Evolutionary conservation across 2,888 invertebrate genomes (phyloP).

Genomic region (Geotrupes spiniger): DNA sequence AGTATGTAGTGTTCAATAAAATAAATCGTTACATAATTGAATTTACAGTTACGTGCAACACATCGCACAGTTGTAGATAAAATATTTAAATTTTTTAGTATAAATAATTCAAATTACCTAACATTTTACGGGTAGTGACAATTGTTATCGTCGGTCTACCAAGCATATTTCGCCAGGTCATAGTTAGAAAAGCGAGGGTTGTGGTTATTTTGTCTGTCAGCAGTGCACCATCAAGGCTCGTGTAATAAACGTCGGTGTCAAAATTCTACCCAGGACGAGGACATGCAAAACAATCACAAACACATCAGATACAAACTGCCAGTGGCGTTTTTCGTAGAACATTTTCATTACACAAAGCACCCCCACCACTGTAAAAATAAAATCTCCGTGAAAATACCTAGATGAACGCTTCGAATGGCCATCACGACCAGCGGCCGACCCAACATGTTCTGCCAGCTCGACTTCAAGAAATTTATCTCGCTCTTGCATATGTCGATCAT

Average conservation of each 20-base stretch:
- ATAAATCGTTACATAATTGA: too few species aligned
- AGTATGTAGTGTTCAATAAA: too few species aligned
- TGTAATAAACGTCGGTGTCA: conserved; percentile 93
- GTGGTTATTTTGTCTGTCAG: conserved; percentile 91
- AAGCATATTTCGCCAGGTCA: conserved; percentile 95
- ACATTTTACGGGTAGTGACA: conserved; percentile 78
- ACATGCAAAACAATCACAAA: conserved; percentile 28
- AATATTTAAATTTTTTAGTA: too few species aligned
- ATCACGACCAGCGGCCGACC: conserved; percentile 94
- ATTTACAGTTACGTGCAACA: too few species aligned
- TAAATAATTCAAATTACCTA: conserved; percentile 68
- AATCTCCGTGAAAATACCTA: conserved; percentile 63
- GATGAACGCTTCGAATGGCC: conserved; percentile 81
- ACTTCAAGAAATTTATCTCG: conserved; percentile 96
- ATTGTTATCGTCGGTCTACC: conserved; percentile 93
- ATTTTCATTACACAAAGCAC: too few species aligned
- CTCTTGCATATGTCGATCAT: conserved; percentile 97
- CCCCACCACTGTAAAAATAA: conserved; percentile 2
- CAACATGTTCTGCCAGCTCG: conserved; percentile 96
- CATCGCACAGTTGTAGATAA: too few species aligned
- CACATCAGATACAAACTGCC: background rate
- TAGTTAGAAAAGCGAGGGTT: conserved; percentile 92
- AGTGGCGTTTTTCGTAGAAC: too few species aligned
- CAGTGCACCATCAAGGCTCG: conserved; percentile 92
- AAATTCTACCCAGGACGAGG: conserved; percentile 64